Conservation (phyloP, 2,797 vertebrate genomes). For the Simalia tracyae region DNA sequence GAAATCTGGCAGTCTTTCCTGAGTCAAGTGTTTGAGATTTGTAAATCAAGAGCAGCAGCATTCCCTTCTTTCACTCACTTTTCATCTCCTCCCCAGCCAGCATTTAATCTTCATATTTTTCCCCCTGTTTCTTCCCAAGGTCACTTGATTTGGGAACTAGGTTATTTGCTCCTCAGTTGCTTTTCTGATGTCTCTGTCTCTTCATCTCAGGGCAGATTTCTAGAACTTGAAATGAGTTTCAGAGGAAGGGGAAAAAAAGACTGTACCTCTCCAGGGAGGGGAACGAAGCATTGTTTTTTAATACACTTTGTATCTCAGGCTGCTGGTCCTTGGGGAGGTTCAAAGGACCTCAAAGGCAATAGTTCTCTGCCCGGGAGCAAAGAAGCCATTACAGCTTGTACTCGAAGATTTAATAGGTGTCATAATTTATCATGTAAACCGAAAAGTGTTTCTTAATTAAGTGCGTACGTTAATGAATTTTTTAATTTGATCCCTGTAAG, state of each 20-base stretch:
- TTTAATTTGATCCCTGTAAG: slow-evolving; percentile 99
- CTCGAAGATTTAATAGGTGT: slow-evolving; percentile 99
- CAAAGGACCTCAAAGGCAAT: slow-evolving; percentile 85
- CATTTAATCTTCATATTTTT: not conserved
- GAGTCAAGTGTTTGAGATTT: not conserved
- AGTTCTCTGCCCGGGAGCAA: slow-evolving; percentile 88
- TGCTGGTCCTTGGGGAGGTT: slow-evolving; percentile 81
- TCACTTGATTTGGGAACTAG: slow-evolving; percentile 50
- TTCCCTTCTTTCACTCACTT: not conserved
- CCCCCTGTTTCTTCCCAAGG: slow-evolving; percentile 61
- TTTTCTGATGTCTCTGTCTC: slow-evolving; percentile 31
- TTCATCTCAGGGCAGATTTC: slow-evolving; percentile 47
- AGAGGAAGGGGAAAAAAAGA: slow-evolving; percentile 7
- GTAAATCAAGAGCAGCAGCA: not conserved
- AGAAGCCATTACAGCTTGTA: slow-evolving; percentile 93
- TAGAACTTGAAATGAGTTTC: slow-evolving; percentile 63
- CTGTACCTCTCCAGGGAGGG: slow-evolving; percentile 36
- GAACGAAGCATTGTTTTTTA: slow-evolving; percentile 70
- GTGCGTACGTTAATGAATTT: slow-evolving; percentile 99
- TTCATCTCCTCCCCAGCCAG: not conserved
- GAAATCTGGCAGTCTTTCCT: not conserved
- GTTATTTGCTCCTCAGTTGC: slow-evolving; percentile 11
- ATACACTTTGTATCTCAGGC: slow-evolving; percentile 78
- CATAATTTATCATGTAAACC: slow-evolving; percentile 99
- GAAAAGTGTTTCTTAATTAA: slow-evolving; percentile 99